Base-by-base conservation (phyloP, 2,113 vertebrate species). In the Apistogramma diplotaenia region DNA sequence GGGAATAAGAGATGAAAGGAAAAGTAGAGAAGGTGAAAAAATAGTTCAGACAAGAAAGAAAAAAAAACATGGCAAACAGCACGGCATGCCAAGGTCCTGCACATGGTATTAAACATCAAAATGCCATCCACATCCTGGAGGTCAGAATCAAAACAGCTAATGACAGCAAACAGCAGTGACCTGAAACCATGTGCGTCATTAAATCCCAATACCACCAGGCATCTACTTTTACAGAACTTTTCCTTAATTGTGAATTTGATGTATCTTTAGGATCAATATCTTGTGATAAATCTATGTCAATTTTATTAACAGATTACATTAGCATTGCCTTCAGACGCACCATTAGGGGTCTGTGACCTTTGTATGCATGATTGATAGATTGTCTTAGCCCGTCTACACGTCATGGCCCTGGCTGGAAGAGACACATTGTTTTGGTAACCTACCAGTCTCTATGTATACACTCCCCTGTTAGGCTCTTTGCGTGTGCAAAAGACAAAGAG, bases 221-320 rank as follows among this genome's bases (percentile, higher is more conserved):
- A 61, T 87, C 13, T 85, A 70, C 13, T 81, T 81, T 83, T 83
- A 53, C 29, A 70, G 72, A 74, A 56, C 80, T 86, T 86, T 73
- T 74, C 62, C 71, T 73, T 89, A 85, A 90, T 83, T 85, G 84
- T 60, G 13, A 53, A 90, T 84, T 83, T 59, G 61, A 85, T 87
- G 59, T 74, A 79, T 86, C 56, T 74, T 74, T 70, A 29, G 4
- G 87, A 93, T 92, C 89, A 60, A 94, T 93, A 87, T 54, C 7
- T 73, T 75, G 85, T 23, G 15, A 91, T 93, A 81, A 90, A 92
- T 93, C 87, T 85, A 21, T 81, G 78, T 72, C 74, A 83, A 87
- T 89, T 86, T 90, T 93, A 92, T 93, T 91, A 89, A 91, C 84
- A 86, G 90, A 93, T 93, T 89, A 91, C 90, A 93, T 93, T 93